Evolutionary conservation across 2,797 vertebrate species (phyloP), one percentile per base, ranked within the genome.

Genomic region (Bovichtus variegatus): DNA sequence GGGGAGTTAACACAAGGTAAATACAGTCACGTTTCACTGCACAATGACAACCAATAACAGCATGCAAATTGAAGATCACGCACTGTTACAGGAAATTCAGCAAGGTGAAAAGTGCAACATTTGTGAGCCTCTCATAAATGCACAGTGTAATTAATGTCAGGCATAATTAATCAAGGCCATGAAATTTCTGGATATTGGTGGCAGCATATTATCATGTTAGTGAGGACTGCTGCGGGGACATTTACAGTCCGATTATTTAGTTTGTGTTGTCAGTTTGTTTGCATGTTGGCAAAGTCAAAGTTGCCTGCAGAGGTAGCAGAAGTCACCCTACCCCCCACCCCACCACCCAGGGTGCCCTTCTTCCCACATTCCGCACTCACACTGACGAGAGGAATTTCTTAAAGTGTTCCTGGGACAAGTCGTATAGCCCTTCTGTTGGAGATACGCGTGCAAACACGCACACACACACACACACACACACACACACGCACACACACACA

Each of bases 21-120:
- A 88, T 78, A 82, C 69, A 91, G 93, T 93, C 94, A 93, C 92
- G 92, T 94, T 94, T 94, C 92, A 91, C 89, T 93, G 91, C 89
- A 90, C 89, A 89, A 80, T 80, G 81, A 91, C 84, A 76, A 84
- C 87, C 74, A 82, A 82, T 84, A 82, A 78, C 71, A 50, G 44
- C 83, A 90, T 89, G 82, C 80, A 87, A 69, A 87, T 81, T 82
- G 61, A 80, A 78, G 72, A 73, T 21, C 74, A 68, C 78, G 80
- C 71, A 74, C 68, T 59, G 50, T 60, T 68, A 80, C 53, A 68
- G n/a, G 68, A 83, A 76, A 86, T 10, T 62, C 60, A 79, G 75
- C 77, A 83, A 83, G 67, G 80, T 89, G 80, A 78, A 83, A 79
- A 76, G 71, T 64, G 46, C 13, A 73, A 64, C 59, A 80, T 73